Conservation (phyloP, 2,888 invertebrate genomes). For the Onchidella celtica region DNA sequence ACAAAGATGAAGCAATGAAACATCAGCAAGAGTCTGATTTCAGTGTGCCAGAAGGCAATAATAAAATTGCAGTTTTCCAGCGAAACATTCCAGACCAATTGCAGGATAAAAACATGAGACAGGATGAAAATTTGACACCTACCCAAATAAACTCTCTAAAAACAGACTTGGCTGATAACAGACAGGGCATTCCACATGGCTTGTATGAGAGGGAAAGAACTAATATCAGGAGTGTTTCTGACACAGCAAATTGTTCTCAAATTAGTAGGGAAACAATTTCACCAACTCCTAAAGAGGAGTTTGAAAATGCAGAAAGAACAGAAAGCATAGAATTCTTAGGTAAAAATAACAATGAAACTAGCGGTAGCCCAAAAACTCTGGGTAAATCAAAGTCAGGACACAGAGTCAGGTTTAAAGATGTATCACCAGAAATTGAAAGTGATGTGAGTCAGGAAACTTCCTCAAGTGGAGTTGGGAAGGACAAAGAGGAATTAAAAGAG, state of each 20-base stretch:
- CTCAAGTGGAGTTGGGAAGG: background rate
- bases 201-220: too few species aligned
- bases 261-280: too few species aligned
- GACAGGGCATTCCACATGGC: too few species aligned
- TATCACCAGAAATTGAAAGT: conserved; percentile 43
- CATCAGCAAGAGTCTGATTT: background rate
- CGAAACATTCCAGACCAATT: background rate
- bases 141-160: too few species aligned
- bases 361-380: background rate
- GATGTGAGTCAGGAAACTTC: background rate
- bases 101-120: background rate
- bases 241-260: too few species aligned
- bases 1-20: background rate
- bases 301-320: too few species aligned
- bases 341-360: background rate
- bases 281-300: too few species aligned
- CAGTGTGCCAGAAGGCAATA: background rate
- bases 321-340: too few species aligned
- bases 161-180: too few species aligned
- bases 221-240: too few species aligned
- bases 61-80: background rate
- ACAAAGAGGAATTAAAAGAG: background rate
- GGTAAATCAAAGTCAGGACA: conserved; percentile 44
- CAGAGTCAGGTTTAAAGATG: conserved; percentile 53
- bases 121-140: background rate